Base-by-base conservation (phyloP, 2,888 invertebrate genomes). In the Villa cingulata region DNA sequence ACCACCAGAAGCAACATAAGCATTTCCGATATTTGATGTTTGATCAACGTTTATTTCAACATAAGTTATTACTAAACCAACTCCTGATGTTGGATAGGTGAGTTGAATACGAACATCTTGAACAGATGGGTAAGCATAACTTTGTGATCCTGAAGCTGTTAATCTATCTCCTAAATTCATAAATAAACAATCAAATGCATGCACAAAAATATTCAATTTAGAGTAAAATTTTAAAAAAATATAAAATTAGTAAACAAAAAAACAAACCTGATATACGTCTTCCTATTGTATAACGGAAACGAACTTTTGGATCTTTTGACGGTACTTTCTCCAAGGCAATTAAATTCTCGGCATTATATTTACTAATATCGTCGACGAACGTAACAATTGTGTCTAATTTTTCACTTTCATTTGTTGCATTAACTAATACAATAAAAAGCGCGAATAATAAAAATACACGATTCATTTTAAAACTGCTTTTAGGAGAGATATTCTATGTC, bases 1-100 rank as follows among this genome's bases (percentile, higher is more conserved):
- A 49, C 68, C 66, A 23, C 68, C 68, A 19, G 59, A 60, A 3
- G 63, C 59, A 4, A 68, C 59, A 51, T 61, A 68, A 15, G 65
- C 67, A 46, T 59, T 62, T 36, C 68, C 67, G 2, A 57, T 54
- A 2, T 57, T 54, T 27, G 53, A 59, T 15, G 60, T 60, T 57
- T 68, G 67, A 1, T 59, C 51, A 50, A 62, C 61, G 9, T 55
- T 23, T 16, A 68, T 52, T 48, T 64, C 59, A 17, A 67, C 62
- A 43, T 54, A 62, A 20, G 61, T 65, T 4, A 68, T 51, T 42
- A 62, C 51, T 20, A 59, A 53, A 2, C 62, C 65, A 1, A 49
- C 40, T 37, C 62, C 65, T 2, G 45, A 37, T 45, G 60, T 57
- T 3, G 67, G 67, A 50, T 67, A 67, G 1, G 57, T 62, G 32